These are phyloP conservation scores for Hirtodrosophila alboralis DNA, from an alignment of 2,888 invertebrate species.

Conservation along the genomic window DNA sequence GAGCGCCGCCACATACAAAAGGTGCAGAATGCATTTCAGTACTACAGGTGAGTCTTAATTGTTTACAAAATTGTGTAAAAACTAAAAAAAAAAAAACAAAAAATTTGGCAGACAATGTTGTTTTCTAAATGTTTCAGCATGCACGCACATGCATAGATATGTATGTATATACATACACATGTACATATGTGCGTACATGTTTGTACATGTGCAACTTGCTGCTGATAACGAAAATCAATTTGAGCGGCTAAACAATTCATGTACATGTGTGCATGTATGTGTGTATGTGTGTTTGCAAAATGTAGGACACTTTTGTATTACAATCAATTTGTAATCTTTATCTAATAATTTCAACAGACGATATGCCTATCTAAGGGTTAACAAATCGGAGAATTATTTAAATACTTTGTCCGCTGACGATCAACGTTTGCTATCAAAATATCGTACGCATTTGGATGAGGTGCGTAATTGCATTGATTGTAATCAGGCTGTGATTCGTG, in stretches of 20 bases:
- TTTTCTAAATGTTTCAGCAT: not conserved
- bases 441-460: slow-evolving; percentile 89
- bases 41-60: slow-evolving; percentile 88
- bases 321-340: slow-evolving; percentile 4
- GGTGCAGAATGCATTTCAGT: slow-evolving; percentile 94
- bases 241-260: slow-evolving; percentile 34
- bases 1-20: slow-evolving; percentile 94
- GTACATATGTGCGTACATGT: too few species aligned
- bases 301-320: slow-evolving; percentile 21
- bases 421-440: slow-evolving; percentile 90
- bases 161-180: not conserved
- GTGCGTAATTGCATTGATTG: slow-evolving; percentile 92
- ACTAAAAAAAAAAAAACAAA: not conserved
- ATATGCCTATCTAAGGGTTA: slow-evolving; percentile 90
- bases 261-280: slow-evolving; percentile 1
- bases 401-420: slow-evolving; percentile 90
- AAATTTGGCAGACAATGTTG: not conserved
- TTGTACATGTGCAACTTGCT: slow-evolving; percentile 25
- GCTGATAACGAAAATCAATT: slow-evolving; percentile 69
- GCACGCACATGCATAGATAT: not conserved
- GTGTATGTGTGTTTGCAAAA: not conserved
- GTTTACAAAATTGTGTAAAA: slow-evolving; percentile 29
- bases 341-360: slow-evolving; percentile 85
- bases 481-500: slow-evolving; percentile 83
- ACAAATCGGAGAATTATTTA: slow-evolving; percentile 90